These are phyloP conservation scores for Lacanobia oleracea DNA, from an alignment of 2,888 invertebrate species.

Conservation along the genomic window DNA sequence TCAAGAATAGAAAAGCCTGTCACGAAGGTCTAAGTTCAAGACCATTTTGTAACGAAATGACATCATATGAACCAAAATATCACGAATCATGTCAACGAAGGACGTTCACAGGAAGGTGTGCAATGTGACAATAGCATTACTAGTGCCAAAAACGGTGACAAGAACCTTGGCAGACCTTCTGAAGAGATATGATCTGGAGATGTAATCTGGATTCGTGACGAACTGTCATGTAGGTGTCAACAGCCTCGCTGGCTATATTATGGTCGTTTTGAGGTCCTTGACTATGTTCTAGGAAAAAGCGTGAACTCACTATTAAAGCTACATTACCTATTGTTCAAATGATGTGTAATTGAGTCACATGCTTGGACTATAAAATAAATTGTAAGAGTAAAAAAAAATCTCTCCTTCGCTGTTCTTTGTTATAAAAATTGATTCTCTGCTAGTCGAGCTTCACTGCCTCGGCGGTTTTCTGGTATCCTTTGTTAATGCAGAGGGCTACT, in stretches of 20 bases:
- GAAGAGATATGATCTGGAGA: slow-evolving; percentile 46
- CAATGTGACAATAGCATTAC: background rate
- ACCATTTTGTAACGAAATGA: slow-evolving; percentile 24
- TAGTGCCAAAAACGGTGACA: slow-evolving; percentile 43
- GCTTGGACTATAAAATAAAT: background rate
- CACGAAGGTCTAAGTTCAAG: slow-evolving; percentile 17
- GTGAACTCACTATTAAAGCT: background rate
- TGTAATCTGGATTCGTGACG: slow-evolving; percentile 44
- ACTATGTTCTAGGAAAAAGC: slow-evolving; percentile 37
- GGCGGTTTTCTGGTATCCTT: too few species aligned
- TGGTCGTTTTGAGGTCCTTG: slow-evolving; percentile 32
- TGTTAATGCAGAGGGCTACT: too few species aligned
- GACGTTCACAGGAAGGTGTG: slow-evolving; percentile 14
- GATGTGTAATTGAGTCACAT: background rate
- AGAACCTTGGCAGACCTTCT: slow-evolving; percentile 49
- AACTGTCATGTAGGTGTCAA: slow-evolving; percentile 44
- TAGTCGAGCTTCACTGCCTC: too few species aligned
- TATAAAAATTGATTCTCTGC: too few species aligned
- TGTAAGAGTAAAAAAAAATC: too few species aligned
- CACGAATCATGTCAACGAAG: slow-evolving; percentile 13
- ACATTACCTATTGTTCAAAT: background rate
- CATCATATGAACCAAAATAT: slow-evolving; percentile 7
- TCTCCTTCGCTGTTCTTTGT: too few species aligned
- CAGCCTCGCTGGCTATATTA: slow-evolving; percentile 36
- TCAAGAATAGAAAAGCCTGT: background rate